Evolutionary conservation across 2,888 invertebrate species (phyloP), one percentile per base, ranked within the genome.

Genomic region (Schizaphis graminum): DNA sequence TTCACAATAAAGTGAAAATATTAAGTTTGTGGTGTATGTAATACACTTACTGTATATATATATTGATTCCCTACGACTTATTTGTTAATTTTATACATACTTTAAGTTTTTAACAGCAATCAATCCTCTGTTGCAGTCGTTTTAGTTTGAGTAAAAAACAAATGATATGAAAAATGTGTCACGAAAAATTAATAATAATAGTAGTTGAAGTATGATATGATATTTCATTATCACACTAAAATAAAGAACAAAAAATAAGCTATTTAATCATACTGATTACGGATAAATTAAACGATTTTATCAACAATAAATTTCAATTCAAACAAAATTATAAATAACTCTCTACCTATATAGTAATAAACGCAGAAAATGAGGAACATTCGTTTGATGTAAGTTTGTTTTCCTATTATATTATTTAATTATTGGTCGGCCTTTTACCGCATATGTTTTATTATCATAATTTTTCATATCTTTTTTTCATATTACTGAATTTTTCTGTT

Each of bases 171-270:
- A 28, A 61, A 61, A 61, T 61, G 10, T 61, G 61, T 61, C 24
- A 28, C 28, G 61, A 61, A 61, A 10, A 28, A 61, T 61, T 28
- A 61, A 61, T 28, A 61, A 61, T 61, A 28, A 47, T 44, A 86
- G 85, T 28, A 86, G 28, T 86, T 86, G 47, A 86, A 86, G 85
- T 56, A 11, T 35, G 56, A 56, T 89, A 41, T 53, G 53, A 89
- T 89, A 89, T 35, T 57, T 89, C 57, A 57, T 53, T 89, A 28
- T 61, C 28, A 61, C 56, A 89, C 53, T n/a, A 57, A 53, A 89
- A 53, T 61, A 61, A 47, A 26, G 35, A 86, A 44, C 35, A 86
- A 86, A 35, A 86, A 44, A 28, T 44, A 86, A 44, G 28, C 41
- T 35, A 35, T 26, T 47, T 86, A 44, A 44, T 86, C 21, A 86